These are phyloP conservation scores for Drosophila ezoana DNA, from an alignment of 2,888 invertebrate species.

Conservation along the genomic window DNA sequence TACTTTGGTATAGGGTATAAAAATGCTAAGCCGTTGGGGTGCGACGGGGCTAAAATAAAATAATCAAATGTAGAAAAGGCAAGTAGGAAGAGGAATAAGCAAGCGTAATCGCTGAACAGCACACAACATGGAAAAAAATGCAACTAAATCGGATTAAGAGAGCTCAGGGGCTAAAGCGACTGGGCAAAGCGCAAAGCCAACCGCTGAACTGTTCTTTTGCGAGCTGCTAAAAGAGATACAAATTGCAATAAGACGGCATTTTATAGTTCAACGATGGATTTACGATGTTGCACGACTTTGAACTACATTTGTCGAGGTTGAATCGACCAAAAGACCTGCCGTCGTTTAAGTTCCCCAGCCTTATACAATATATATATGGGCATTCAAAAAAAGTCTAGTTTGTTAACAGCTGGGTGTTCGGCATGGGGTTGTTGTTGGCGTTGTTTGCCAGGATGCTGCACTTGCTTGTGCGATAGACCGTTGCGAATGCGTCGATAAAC, in stretches of 20 bases:
- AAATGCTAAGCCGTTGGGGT: slow-evolving; percentile 58
- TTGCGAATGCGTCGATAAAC: slow-evolving; percentile 60
- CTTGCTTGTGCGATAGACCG: slow-evolving; percentile 58
- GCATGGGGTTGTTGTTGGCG: slow-evolving; percentile 1
- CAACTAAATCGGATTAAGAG: slow-evolving; percentile 77
- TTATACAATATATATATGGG: slow-evolving; percentile 20
- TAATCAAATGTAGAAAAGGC: slow-evolving; percentile 59
- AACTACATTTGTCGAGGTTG: slow-evolving; percentile 72
- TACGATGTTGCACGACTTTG: slow-evolving; percentile 75
- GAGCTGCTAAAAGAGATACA: slow-evolving; percentile 65
- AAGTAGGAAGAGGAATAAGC: slow-evolving; percentile 44
- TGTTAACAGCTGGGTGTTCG: slow-evolving; percentile 47
- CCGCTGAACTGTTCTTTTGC: slow-evolving; percentile 56
- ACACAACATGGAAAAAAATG: slow-evolving; percentile 63
- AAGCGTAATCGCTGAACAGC: slow-evolving; percentile 66
- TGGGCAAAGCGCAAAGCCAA: slow-evolving; percentile 67
- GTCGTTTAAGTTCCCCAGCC: slow-evolving; percentile 36
- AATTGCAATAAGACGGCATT: slow-evolving; percentile 79
- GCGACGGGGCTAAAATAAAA: slow-evolving; percentile 50
- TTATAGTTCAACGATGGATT: slow-evolving; percentile 81
- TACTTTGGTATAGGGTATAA: slow-evolving; percentile 9
- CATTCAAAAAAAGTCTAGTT: slow-evolving; percentile 44
- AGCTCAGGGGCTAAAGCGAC: slow-evolving; percentile 68
- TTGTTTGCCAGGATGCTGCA: slow-evolving; percentile 30
- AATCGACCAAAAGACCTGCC: slow-evolving; percentile 31